Conservation (phyloP, 2,888 invertebrate species). For the Euclidia mi region DNA sequence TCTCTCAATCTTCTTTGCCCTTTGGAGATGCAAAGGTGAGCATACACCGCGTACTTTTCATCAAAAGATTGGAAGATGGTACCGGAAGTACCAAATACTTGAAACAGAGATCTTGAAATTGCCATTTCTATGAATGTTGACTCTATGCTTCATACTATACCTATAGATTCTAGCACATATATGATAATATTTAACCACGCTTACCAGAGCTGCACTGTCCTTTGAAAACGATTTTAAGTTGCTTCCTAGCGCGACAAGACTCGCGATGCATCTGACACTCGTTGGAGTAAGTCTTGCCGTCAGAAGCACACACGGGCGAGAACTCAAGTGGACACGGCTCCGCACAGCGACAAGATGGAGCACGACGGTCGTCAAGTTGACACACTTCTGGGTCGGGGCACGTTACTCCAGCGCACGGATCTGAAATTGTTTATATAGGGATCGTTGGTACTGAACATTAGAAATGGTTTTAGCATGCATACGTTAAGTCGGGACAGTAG, state of each 20-base stretch:
- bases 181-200: conserved; percentile 7
- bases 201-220: conserved; percentile 95
- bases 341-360: conserved; percentile 95
- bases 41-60: too few species aligned
- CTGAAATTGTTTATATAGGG: conserved; percentile 78
- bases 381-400: conserved; percentile 96
- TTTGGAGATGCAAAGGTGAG: too few species aligned
- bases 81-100: too few species aligned
- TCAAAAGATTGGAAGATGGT: too few species aligned
- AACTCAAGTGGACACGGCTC: conserved; percentile 95
- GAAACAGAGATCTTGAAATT: too few species aligned
- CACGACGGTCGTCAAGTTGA: conserved; percentile 94
- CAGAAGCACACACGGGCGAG: conserved; percentile 94
- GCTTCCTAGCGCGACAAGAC: conserved; percentile 94
- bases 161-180: background rate
- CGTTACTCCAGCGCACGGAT: conserved; percentile 95
- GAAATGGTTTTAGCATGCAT: background rate
- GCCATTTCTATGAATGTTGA: too few species aligned
- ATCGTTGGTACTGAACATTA: background rate
- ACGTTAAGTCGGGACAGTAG: too few species aligned
- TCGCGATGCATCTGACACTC: conserved; percentile 95
- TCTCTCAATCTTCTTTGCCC: too few species aligned
- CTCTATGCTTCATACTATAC: too few species aligned
- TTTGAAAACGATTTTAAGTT: conserved; percentile 94
- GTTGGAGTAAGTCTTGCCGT: conserved; percentile 95